Evolutionary conservation across 1,140 invertebrate species (phyloP).

Genomic region (Protaetia brevitarsis): DNA sequence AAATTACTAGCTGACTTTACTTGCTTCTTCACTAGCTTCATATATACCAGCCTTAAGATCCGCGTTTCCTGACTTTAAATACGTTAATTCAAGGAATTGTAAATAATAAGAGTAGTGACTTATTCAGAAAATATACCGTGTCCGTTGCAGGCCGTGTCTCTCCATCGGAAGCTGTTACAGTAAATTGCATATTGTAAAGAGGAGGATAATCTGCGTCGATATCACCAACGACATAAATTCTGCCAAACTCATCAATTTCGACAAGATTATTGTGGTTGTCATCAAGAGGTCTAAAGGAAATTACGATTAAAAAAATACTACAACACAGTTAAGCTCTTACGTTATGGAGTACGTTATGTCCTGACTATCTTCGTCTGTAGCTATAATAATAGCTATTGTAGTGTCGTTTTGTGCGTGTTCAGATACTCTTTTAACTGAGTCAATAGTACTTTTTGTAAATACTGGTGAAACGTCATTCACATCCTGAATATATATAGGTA

Average conservation of each 20-base stretch:
- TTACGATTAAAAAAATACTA: not conserved
- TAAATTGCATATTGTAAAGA: not conserved
- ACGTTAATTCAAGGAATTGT: too few relatives aligned
- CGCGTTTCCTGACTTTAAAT: too few relatives aligned
- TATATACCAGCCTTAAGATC: too few relatives aligned
- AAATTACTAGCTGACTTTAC: too few relatives aligned
- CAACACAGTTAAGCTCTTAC: not conserved
- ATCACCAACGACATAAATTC: not conserved
- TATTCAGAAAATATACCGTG: not conserved
- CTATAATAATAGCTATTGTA: constrained; percentile 51
- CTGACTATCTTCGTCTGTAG: constrained; percentile 54
- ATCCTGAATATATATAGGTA: constrained; percentile 51
- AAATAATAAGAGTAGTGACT: not conserved
- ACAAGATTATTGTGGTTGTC: not conserved
- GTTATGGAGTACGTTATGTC: not conserved
- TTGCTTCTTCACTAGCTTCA: too few relatives aligned
- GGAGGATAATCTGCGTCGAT: not conserved
- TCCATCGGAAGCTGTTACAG: not conserved
- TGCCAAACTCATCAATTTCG: not conserved
- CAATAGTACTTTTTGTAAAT: constrained; percentile 47
- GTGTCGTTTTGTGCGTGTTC: constrained; percentile 47
- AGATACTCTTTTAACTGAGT: constrained; percentile 36
- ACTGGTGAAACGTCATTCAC: constrained; percentile 56
- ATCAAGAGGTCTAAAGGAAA: not conserved
- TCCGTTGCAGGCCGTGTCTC: not conserved